A percentile compares a stretch with the other conserved stretches of the same genome.
Evolutionary conservation across 2,888 invertebrate species (phyloP).

Genomic region (Sarcophaga subvicina): DNA sequence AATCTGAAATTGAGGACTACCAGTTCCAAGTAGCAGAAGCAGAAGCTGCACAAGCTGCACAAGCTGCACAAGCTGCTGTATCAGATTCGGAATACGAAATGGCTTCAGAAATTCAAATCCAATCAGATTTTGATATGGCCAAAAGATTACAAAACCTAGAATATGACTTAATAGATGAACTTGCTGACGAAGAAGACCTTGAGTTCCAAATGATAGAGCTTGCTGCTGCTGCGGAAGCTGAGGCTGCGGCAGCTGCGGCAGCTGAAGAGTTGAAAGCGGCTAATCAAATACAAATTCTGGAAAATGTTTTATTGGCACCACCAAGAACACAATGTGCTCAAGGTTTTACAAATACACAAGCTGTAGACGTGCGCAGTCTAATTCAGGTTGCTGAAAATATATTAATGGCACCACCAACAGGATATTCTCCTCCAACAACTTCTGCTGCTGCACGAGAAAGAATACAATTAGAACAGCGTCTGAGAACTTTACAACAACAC

Average conservation of each 20-base stretch:
- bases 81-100: neutral
- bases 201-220: neutral
- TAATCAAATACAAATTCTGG: neutral
- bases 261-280: neutral
- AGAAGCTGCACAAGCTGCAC: neutral
- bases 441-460: too few relatives aligned
- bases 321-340: neutral
- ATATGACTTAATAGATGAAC: neutral
- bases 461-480: too few relatives aligned
- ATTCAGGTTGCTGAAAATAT: too few relatives aligned
- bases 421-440: neutral
- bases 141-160: neutral
- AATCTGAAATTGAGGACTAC: slow-evolving; percentile 14
- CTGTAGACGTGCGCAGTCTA: too few relatives aligned
- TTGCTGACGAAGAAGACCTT: neutral
- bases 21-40: slow-evolving; percentile 46
- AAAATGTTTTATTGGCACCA: neutral
- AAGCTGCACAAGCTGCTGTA: neutral
- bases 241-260: neutral
- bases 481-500: neutral
- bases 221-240: neutral
- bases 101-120: neutral
- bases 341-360: neutral
- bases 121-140: neutral
- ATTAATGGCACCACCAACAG: neutral